These are phyloP conservation scores for Chaetophractus vellerosus DNA, from an alignment of 2,797 vertebrate genomes.

Conservation along the genomic window DNA sequence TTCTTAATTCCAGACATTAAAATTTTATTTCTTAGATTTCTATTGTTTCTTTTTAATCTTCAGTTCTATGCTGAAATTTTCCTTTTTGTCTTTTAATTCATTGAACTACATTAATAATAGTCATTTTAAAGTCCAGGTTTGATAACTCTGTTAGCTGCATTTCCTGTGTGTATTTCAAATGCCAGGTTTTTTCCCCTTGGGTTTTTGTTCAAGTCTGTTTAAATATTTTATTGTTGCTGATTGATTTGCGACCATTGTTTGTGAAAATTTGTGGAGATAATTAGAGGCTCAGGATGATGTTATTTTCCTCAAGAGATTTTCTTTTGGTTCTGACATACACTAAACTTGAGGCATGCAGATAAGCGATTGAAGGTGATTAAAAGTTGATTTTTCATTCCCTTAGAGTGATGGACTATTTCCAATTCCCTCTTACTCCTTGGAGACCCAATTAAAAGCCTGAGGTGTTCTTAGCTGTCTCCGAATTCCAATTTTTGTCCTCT, in stretches of 20 bases:
- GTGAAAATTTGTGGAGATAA: background rate
- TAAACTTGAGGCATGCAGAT: background rate
- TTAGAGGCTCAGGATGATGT: background rate
- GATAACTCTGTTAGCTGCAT: background rate
- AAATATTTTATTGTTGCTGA: background rate
- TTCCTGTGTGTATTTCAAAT: slow-evolving; percentile 6
- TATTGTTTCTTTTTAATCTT: background rate
- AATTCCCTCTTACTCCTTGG: background rate
- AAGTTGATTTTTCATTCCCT: background rate
- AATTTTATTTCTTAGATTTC: background rate
- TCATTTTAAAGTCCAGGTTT: background rate
- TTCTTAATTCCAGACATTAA: background rate
- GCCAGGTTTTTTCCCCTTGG: too few species aligned
- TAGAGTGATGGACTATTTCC: background rate
- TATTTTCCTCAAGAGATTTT: background rate
- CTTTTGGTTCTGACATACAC: background rate
- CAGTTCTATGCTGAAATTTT: background rate
- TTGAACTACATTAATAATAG: background rate
- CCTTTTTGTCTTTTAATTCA: background rate
- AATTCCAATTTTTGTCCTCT: background rate
- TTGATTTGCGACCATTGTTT: background rate
- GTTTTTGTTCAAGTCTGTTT: background rate
- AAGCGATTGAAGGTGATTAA: background rate
- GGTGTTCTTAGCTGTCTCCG: background rate
- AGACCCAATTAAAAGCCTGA: background rate